Percentiles rank a stretch among this genome's conserved stretches.
phyloP scores from a whole-genome alignment of 2,797 vertebrate genomes.

The Loris lydekkerianus region DNA sequence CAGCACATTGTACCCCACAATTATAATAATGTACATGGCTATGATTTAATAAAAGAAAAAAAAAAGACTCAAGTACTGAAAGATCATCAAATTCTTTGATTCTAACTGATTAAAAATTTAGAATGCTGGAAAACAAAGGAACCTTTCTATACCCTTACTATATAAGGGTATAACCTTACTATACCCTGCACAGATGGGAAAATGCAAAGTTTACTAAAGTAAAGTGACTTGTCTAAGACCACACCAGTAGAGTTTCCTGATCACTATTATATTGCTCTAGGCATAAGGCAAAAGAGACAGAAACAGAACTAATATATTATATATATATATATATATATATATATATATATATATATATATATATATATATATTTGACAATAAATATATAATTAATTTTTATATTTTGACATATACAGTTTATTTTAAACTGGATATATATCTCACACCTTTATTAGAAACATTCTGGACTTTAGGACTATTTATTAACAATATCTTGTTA shows the following conservation, averaged over 20 bases:
- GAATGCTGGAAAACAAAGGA: conserved; percentile 16
- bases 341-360: too few relatives aligned
- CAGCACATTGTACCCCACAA: too few relatives aligned
- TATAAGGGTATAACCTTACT: not conserved
- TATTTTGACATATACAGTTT: not conserved
- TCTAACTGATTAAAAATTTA: conserved; percentile 17
- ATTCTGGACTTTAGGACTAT: not conserved
- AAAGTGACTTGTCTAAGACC: not conserved
- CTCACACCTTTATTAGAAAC: not conserved
- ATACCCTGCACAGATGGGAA: not conserved
- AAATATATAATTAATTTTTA: not conserved
- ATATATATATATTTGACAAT: not conserved
- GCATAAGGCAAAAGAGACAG: not conserved
- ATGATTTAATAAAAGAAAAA: too few relatives aligned
- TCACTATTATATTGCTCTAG: not conserved
- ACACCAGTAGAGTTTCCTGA: not conserved
- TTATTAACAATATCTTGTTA: conserved; percentile 30
- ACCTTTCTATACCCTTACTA: not conserved
- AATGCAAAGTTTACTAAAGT: conserved; percentile 11
- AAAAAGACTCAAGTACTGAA: conserved; percentile 2
- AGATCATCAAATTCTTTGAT: not conserved
- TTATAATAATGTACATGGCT: too few relatives aligned
- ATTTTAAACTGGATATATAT: not conserved
- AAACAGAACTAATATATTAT: not conserved
- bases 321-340: not conserved